Evolutionary conservation across 2,113 vertebrate species (phyloP).

Genomic region (Dinomys branickii): DNA sequence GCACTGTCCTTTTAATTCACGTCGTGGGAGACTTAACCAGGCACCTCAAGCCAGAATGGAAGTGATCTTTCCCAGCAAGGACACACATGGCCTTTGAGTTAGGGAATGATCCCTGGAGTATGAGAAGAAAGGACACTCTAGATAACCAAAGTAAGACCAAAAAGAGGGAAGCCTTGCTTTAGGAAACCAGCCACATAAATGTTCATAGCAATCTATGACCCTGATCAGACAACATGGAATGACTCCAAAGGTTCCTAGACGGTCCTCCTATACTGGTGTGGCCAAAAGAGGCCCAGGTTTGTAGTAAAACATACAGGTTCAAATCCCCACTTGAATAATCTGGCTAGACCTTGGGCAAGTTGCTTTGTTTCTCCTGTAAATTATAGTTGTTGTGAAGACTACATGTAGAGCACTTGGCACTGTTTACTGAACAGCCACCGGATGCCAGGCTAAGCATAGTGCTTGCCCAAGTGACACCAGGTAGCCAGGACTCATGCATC

Average conservation of each 20-base stretch:
- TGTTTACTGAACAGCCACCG: conserved; percentile 39
- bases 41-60: conserved; percentile 19
- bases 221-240: neutral
- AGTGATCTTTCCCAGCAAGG: neutral
- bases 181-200: conserved; percentile 15
- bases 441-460: conserved; percentile 38
- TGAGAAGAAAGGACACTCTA: neutral
- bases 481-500: neutral
- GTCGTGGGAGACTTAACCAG: neutral
- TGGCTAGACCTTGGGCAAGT: conserved; percentile 17
- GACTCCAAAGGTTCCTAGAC: neutral
- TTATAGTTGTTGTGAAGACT: conserved; percentile 7
- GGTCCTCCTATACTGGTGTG: neutral
- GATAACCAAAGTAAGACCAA: neutral
- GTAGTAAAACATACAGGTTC: neutral
- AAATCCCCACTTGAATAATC: neutral
- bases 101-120: neutral
- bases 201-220: neutral
- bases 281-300: neutral
- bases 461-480: neutral
- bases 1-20: neutral
- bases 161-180: neutral
- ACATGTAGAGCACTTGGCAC: conserved; percentile 39
- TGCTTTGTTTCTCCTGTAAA: conserved; percentile 21
- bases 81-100: conserved; percentile 14